phyloP scores from a whole-genome alignment of 2,797 vertebrate species.

The Amphiprion clarkii region DNA sequence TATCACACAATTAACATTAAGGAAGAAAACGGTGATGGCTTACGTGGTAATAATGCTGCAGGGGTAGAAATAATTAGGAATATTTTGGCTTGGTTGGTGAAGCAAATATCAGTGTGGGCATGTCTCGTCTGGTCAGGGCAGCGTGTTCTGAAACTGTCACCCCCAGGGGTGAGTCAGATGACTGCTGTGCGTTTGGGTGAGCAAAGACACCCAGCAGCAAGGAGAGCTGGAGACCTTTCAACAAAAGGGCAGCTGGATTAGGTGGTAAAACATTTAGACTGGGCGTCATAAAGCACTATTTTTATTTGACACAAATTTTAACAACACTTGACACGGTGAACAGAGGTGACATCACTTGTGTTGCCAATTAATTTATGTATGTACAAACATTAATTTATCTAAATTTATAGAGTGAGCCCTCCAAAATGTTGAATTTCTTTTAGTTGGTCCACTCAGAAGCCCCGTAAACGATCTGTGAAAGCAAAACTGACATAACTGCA shows the following conservation, averaged over 20 bases:
- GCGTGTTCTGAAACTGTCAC: constrained; percentile 16
- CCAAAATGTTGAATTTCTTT: no score
- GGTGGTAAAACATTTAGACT: background rate
- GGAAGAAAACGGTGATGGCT: no score
- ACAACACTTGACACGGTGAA: background rate
- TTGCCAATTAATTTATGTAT: no score
- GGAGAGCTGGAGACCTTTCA: constrained; percentile 22
- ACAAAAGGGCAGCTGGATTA: constrained; percentile 2
- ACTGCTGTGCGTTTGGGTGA: constrained; percentile 17
- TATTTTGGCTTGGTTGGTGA: background rate
- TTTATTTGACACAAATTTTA: background rate
- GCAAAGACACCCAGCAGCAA: constrained; percentile 20
- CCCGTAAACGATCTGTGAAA: no score
- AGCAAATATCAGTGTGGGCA: constrained; percentile 1
- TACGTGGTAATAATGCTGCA: background rate
- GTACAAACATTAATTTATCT: no score
- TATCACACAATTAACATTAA: no score
- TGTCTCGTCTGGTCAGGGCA: constrained; percentile 17
- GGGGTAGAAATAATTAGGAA: background rate
- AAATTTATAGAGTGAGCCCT: no score
- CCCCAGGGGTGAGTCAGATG: constrained; percentile 19
- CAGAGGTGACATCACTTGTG: no score
- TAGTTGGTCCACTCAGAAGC: no score
- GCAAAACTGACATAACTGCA: no score
- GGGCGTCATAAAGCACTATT: background rate